Evolutionary conservation across 2,113 vertebrate species (phyloP), one percentile per base, ranked within the genome.

Genomic region (Lophius piscatorius): DNA sequence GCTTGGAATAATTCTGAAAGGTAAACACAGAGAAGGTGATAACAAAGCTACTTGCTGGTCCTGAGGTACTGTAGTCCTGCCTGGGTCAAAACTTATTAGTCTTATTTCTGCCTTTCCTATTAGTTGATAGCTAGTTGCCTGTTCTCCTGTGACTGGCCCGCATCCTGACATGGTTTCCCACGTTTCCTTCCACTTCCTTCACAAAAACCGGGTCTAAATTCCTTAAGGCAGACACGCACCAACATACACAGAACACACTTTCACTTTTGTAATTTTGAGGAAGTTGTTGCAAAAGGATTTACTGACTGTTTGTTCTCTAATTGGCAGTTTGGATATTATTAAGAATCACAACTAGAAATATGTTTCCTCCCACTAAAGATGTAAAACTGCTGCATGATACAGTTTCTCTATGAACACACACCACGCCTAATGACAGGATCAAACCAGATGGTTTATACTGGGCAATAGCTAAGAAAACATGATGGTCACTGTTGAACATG

Each of bases 81-180:
- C 26, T 28, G 4, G 8, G 8, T 28, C 26, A 28, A 28, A 28
- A 28, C 26, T 76, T 59, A 63, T 76, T 73, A 80, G 77, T 71
- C 74, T 71, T 68, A 44, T 75, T 82, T 66, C 63, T 74, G 63
- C 68, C 34, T 63, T 70, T 71, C 46, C 75, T 52, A 31, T 41
- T 23, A 29, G 16, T 63, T 85, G 82, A 63, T 75, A 87, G 80
- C 23, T 73, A n/a, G n/a, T n/a, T n/a, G n/a, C n/a, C n/a, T n/a
- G n/a, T n/a, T n/a, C n/a, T n/a, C n/a, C n/a, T n/a, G 70, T 18
- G 70, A 80, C 80, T 81, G 76, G 72, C 56, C 70, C 63, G 56
- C 49, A 62, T 76, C 70, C 67, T 83, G 61, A 81, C 67, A 74
- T 35, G 23, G 36, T 61, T 69, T 34, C 52, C 67, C 55, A 56